Base-by-base conservation (phyloP, 2,797 vertebrate species). In the Poecilia gillii region DNA sequence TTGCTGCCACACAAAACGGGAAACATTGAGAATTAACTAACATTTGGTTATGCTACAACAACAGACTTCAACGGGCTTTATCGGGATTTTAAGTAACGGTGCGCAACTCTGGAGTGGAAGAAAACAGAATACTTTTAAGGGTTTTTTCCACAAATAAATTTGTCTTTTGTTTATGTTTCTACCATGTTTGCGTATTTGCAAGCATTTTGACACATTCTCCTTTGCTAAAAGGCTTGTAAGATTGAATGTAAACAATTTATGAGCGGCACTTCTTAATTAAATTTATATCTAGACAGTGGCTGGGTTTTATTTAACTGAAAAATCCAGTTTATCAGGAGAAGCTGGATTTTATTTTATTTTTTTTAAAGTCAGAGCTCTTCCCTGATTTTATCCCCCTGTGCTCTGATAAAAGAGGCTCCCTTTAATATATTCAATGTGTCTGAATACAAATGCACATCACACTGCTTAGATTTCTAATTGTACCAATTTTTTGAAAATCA, bases 1-100 rank as follows among this genome's bases (percentile, higher is more conserved):
- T 94, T 97, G 97, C 98, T 98, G 79, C 82, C 62, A 70, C 39
- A 49, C 77, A 88, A 78, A 84, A 79, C 12, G 46, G 47, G 49
- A 84, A 0, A 77, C n/a, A 47, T 41, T 75, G 53, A 68, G 31
- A 6, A 49, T 33, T 28, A 51, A 82, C 12, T 25, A 13, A 12
- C 36, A 43, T 25, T 41, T 66, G 13, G 57, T 33, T 16, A 36
- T 36, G 31, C 20, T 36, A 9, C 16, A 36, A 8, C 31, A 31
- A 18, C 62, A 66, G 20, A 1, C 33, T 66, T 20, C 28, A 66
- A 39, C 39, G 62, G 33, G 20, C 11, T 43, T 68, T 41, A 13
- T 5, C 41, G 18, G 36, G 36, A 68, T 39, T 68, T 9, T 41
- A 68, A 23, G 33, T 11, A 20, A 68, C 7, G 7, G 36, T 23